phyloP scores from a whole-genome alignment of 37 sponge, comb jelly and placozoan species.

The Oscarella lobularis region DNA sequence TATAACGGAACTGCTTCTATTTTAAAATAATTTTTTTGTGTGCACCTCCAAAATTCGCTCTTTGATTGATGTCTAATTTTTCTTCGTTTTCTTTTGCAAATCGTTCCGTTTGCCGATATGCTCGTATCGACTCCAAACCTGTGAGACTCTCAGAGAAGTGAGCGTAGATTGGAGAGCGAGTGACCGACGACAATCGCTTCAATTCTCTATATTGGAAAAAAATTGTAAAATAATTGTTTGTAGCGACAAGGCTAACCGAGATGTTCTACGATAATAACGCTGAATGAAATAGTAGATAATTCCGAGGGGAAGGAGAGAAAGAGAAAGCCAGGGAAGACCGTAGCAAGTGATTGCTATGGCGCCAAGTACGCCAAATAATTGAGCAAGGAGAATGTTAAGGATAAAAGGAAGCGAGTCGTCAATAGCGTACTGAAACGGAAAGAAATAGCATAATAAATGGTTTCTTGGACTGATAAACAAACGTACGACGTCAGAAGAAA shows the following conservation, averaged over 20 bases:
- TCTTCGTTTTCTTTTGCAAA: slow-evolving; percentile 57
- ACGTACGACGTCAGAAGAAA: slow-evolving; percentile 79
- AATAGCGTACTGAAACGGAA: slow-evolving; percentile 62
- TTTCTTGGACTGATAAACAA: background rate
- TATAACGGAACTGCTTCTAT: no score
- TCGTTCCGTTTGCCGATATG: slow-evolving; percentile 40
- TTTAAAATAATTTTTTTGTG: no score
- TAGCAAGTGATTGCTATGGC: slow-evolving; percentile 79
- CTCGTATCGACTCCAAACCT: slow-evolving; percentile 70
- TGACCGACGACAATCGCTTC: slow-evolving; percentile 82
- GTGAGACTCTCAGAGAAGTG: slow-evolving; percentile 87
- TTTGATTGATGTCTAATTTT: slow-evolving; percentile 63
- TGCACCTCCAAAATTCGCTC: slow-evolving; percentile 79
- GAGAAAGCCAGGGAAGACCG: slow-evolving; percentile 76
- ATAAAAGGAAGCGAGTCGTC: slow-evolving; percentile 93
- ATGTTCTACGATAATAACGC: slow-evolving; percentile 83
- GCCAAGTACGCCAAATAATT: slow-evolving; percentile 71
- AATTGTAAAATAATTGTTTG: no score
- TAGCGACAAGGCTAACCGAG: no score
- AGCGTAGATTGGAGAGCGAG: slow-evolving; percentile 87
- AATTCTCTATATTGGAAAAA: slow-evolving; percentile 60
- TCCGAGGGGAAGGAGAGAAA: slow-evolving; percentile 63
- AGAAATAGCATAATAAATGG: background rate
- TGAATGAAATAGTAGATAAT: slow-evolving; percentile 88
- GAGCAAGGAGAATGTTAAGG: slow-evolving; percentile 87